phyloP scores from a whole-genome alignment of 1,140 invertebrate genomes.

The Leguminivora glycinivorella region DNA sequence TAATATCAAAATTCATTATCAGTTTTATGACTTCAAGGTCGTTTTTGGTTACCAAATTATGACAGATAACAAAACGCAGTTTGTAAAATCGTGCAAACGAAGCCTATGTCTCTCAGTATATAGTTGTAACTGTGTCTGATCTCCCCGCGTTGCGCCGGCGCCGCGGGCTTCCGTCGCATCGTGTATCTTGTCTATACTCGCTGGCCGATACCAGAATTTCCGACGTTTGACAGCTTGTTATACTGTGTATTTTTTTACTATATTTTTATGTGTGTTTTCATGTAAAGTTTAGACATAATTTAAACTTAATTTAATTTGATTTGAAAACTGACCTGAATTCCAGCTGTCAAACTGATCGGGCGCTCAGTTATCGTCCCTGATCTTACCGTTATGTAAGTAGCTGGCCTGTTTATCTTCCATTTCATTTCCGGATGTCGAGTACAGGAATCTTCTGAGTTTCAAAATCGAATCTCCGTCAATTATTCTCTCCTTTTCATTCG shows the following conservation, averaged over 20 bases:
- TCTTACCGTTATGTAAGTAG: background rate
- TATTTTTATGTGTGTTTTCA: background rate
- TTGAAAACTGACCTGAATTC: background rate
- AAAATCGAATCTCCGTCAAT: background rate
- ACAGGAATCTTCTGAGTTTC: background rate
- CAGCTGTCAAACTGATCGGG: conserved; percentile 1
- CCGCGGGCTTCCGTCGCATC: background rate
- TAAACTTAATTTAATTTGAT: background rate
- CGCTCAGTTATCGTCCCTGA: background rate
- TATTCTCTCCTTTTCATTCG: background rate
- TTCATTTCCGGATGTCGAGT: background rate
- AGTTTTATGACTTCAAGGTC: too few species aligned
- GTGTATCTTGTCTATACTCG: background rate
- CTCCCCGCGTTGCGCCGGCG: background rate
- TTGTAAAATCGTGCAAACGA: too few species aligned
- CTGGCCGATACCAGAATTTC: background rate
- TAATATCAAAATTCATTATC: too few species aligned
- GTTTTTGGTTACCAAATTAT: too few species aligned
- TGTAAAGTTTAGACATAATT: background rate
- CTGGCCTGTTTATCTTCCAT: conserved; percentile 19
- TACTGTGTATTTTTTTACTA: background rate
- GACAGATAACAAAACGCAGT: too few species aligned
- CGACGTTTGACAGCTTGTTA: background rate
- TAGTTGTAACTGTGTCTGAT: background rate
- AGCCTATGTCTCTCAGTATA: background rate